Base-by-base conservation (phyloP, 1,140 invertebrate genomes). In the Galendromus occidentalis region DNA sequence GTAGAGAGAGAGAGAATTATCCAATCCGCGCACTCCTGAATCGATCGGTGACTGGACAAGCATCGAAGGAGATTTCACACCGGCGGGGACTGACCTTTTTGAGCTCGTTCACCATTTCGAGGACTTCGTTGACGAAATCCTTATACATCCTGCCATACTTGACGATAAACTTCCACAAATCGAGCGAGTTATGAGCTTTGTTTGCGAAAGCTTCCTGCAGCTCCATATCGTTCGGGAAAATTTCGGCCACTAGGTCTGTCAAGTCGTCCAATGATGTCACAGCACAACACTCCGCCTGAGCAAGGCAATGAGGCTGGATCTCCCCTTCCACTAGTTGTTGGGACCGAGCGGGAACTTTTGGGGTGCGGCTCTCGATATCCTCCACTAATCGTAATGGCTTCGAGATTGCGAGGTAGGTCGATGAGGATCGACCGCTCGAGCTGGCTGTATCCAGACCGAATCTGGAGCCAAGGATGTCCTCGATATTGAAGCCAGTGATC, bases 141-240 rank as follows among this genome's bases (percentile, higher is more conserved):
- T 59, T 59, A 22, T 59, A 59, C 51, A 59, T 59, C 22, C 33
- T 59, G 25, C 51, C 51, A 22, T 59, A 59, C 51, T 59, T 59
- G 25, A 59, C 51, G 12, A 59, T 33, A 9, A 59, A 59, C 51
- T 59, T 59, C 51, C 51, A 59, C 51, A 59, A 25, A 17, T 59
- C 51, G 14, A 59, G 25, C 1, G 51, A 59, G 51, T 59, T 59
- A 17, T 59, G 51, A 25, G 51, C 25, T 22, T 59, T 59, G 14
- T 14, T 59, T 6, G 25, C 51, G 2, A 59, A 17, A 29, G 51
- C 51, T 22, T 59, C 33, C 33, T 59, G 25, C 25, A 59, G 51
- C 33, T 59, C 51, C 1, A 22, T 20, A 25, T 59, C 51, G 25
- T 59, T 25, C 0, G 51, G 51, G 22, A 59, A 59, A 14, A 59